These are phyloP conservation scores for Pachycephala philippinensis DNA, from an alignment of 2,113 vertebrate species.

Conservation along the genomic window DNA sequence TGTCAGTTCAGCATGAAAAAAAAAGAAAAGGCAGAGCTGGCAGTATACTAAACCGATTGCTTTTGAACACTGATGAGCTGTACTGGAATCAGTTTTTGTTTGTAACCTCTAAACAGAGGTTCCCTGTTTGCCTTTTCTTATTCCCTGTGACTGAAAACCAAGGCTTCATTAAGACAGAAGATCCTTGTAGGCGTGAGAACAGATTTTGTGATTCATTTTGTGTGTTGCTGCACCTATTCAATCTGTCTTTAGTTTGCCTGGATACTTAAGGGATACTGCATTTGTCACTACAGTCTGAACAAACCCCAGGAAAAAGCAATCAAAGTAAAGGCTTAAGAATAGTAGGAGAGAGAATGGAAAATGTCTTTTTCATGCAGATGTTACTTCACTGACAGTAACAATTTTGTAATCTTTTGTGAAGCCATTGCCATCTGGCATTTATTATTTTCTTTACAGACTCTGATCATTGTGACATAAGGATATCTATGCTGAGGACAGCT, in stretches of 20 bases:
- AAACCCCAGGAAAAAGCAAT: not conserved
- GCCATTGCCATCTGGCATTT: not conserved
- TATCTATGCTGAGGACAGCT: not conserved
- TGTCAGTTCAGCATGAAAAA: conserved; percentile 40
- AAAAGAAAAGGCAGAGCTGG: conserved; percentile 6
- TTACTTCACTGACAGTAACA: not conserved
- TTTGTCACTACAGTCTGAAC: not conserved
- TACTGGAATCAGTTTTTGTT: conserved; percentile 7
- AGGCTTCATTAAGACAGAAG: not conserved
- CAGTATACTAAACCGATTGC: not conserved
- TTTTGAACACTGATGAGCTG: conserved; percentile 16
- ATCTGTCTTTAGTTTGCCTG: not conserved
- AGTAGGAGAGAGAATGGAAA: not conserved
- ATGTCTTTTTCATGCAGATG: not conserved
- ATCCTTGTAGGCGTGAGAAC: not conserved
- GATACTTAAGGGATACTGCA: not conserved
- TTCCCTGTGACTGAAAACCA: not conserved
- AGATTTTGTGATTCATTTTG: conserved; percentile 15
- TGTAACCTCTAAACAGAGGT: not conserved
- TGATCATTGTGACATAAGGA: not conserved
- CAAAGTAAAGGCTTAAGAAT: not conserved
- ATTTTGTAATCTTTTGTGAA: not conserved
- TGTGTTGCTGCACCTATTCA: not conserved
- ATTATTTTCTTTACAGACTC: not conserved
- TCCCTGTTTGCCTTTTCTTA: not conserved